Evolutionary conservation across 1,140 invertebrate species (phyloP).

Genomic region (Solen grandis): DNA sequence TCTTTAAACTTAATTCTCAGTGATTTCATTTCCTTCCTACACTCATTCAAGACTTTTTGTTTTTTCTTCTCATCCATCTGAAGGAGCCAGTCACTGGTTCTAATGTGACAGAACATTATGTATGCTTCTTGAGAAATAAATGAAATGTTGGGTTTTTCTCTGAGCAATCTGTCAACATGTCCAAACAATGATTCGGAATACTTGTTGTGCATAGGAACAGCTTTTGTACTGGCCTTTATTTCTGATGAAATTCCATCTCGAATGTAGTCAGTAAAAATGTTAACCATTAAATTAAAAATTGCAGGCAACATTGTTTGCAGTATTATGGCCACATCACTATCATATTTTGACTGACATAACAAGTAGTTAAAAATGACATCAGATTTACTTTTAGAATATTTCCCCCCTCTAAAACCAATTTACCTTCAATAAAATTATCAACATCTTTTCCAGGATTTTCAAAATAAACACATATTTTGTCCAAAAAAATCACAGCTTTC

Average conservation of each 20-base stretch:
- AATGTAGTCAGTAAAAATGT: conserved; percentile 20
- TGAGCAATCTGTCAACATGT: conserved; percentile 22
- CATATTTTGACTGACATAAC: conserved; percentile 8
- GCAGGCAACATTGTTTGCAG: conserved; percentile 18
- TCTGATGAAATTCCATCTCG: conserved; percentile 30
- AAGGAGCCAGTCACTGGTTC: conserved; percentile 29
- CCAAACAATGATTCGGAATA: conserved; percentile 39
- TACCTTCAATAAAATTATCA: neutral
- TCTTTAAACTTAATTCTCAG: too few species aligned
- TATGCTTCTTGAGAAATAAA: conserved; percentile 28
- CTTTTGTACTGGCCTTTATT: conserved; percentile 26
- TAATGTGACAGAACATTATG: conserved; percentile 41
- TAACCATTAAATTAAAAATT: neutral
- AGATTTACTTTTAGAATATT: neutral
- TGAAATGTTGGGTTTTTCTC: too few species aligned
- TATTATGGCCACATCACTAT: neutral
- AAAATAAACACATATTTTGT: neutral
- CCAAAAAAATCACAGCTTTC: neutral
- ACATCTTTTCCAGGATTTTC: conserved; percentile 13
- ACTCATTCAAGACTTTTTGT: conserved; percentile 17
- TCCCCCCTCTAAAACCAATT: neutral
- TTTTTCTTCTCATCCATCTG: conserved; percentile 24
- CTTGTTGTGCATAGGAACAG: conserved; percentile 38
- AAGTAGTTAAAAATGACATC: conserved; percentile 11
- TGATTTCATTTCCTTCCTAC: conserved; percentile 6